Evolutionary conservation across 2,888 invertebrate species (phyloP), one percentile per base, ranked within the genome.

Genomic region (Ormyrus labotus): DNA sequence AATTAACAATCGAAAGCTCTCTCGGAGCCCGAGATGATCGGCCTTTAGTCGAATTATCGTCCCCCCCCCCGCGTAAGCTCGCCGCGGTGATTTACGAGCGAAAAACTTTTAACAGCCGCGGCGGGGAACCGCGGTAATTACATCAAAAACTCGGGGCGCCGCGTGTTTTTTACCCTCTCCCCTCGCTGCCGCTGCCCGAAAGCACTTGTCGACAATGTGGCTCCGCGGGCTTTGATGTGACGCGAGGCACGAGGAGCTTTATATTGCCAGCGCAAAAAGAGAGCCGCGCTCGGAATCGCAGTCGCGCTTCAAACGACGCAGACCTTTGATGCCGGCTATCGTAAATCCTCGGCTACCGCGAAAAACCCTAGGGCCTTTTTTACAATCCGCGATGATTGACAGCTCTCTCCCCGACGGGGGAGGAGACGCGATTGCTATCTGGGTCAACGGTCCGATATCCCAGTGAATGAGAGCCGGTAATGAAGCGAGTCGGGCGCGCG

Each of bases 221-320:
- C 34, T 34, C 34, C 34, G 34, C 34, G 34, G 81, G 87, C 89
- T 89, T 89, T 89, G 89, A 90, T 89, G 88, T 88, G 89, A 89
- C 89, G 87, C 87, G 87, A 87, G 89, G 63, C 78, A 67, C 81
- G 81, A 65, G 73, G 73, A 75, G 76, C 74, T 71, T 67, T 63
- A 73, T 57, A 78, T 55, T 61, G 74, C 58, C 34, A 3, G 34
- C 34, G 34, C 34, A 3, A 3, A 34, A 34, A 34, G 3, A 34
- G 4, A 34, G 34, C 34, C 34, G 34, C 34, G 34, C 34, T 3
- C 34, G 34, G 34, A 34, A 34, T 34, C 34, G 34, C 34, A 34
- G 34, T 34, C 2, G 34, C 2, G 34, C 34, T 34, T 34, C 34
- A 34, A 34, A 34, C 3, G 3, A 34, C 19, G 34, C 34, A 4